Conservation (phyloP, 1,140 invertebrate species). For the Hycleus cichorii region DNA sequence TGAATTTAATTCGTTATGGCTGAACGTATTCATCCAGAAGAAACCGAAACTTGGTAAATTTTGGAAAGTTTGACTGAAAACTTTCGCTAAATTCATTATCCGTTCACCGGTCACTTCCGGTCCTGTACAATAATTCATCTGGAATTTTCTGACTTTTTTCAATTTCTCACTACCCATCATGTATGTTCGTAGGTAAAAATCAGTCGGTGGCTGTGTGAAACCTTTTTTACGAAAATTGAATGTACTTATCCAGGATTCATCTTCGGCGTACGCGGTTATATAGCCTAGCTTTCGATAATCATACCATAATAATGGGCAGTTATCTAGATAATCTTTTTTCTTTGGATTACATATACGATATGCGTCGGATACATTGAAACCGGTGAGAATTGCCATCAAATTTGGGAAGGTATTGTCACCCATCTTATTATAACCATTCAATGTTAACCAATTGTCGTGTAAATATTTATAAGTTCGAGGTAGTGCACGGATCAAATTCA, state of each 20-base stretch:
- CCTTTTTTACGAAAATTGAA: slow-evolving; percentile 60
- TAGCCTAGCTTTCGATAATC: slow-evolving; percentile 53
- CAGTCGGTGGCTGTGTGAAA: slow-evolving; percentile 60
- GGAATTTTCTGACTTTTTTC: slow-evolving; percentile 36
- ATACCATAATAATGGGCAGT: slow-evolving; percentile 58
- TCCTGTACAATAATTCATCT: slow-evolving; percentile 48
- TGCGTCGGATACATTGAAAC: slow-evolving; percentile 46
- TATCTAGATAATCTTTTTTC: slow-evolving; percentile 43
- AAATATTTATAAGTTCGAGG: slow-evolving; percentile 61
- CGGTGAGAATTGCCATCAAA: slow-evolving; percentile 66
- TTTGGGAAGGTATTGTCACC: slow-evolving; percentile 76
- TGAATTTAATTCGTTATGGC: slow-evolving; percentile 57
- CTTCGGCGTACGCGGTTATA: slow-evolving; percentile 58
- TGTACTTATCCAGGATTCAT: slow-evolving; percentile 50
- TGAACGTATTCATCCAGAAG: slow-evolving; percentile 63
- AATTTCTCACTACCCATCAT: slow-evolving; percentile 53
- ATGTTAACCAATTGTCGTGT: slow-evolving; percentile 43
- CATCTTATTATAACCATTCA: slow-evolving; percentile 55
- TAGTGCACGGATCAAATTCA: slow-evolving; percentile 69
- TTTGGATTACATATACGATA: slow-evolving; percentile 45
- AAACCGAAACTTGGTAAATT: slow-evolving; percentile 56
- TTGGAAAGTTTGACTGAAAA: slow-evolving; percentile 54
- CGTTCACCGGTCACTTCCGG: slow-evolving; percentile 48
- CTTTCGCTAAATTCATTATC: slow-evolving; percentile 51
- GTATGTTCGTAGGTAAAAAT: slow-evolving; percentile 68